These are phyloP conservation scores for Simalia tracyae DNA, from an alignment of 2,797 vertebrate genomes.

Conservation along the genomic window DNA sequence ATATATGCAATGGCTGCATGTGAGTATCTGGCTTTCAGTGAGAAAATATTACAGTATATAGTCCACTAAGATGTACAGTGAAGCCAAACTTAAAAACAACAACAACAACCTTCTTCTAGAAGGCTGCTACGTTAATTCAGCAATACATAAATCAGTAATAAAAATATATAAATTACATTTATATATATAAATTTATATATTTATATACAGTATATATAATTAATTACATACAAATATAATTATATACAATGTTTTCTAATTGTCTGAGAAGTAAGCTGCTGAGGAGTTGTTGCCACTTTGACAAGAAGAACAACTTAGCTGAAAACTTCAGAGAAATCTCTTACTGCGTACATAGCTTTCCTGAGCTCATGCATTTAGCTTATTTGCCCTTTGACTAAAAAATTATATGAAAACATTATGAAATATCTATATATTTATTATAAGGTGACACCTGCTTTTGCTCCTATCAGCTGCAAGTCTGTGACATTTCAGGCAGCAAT, in stretches of 20 bases:
- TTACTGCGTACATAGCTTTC: neutral
- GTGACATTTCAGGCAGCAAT: neutral
- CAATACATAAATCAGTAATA: neutral
- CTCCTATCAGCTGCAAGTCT: neutral
- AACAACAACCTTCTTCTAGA: neutral
- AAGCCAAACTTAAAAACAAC: neutral
- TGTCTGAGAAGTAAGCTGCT: neutral
- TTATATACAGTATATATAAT: neutral
- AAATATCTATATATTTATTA: neutral
- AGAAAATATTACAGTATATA: neutral
- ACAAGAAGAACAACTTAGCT: neutral
- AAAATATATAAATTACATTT: too few species aligned
- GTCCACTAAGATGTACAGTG: neutral
- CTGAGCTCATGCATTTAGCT: neutral
- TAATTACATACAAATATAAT: neutral
- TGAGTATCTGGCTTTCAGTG: neutral
- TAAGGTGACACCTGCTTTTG: neutral
- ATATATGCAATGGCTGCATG: neutral
- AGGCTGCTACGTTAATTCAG: neutral
- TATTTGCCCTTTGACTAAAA: neutral
- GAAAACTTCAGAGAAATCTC: neutral
- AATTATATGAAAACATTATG: neutral
- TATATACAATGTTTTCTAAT: neutral
- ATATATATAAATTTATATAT: neutral
- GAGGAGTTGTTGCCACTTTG: neutral